Evolutionary conservation across 2,888 invertebrate genomes (phyloP).

Genomic region (Ophion ventricosus): DNA sequence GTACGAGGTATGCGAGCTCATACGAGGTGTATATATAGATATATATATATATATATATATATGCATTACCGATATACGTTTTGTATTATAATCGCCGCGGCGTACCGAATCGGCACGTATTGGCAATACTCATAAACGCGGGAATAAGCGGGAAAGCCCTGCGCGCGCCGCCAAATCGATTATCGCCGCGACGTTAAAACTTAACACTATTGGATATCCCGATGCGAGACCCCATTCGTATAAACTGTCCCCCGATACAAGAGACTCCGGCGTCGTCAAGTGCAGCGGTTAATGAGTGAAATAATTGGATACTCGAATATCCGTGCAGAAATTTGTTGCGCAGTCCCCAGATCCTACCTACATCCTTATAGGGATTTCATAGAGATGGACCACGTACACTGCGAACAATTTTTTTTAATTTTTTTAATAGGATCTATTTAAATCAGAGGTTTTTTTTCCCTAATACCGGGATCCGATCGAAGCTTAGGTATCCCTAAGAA

Average conservation of each 20-base stretch:
- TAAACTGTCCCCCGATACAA: neutral
- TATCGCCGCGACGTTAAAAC: slow-evolving; percentile 17
- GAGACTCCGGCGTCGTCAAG: slow-evolving; percentile 1
- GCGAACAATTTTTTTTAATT: no score
- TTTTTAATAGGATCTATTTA: no score
- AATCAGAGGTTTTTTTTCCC: no score
- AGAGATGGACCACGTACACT: no score
- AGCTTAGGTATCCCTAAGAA: no score
- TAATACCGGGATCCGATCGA: no score
- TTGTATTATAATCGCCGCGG: slow-evolving; percentile 19
- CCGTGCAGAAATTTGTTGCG: no score
- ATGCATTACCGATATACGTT: slow-evolving; percentile 39
- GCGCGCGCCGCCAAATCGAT: slow-evolving; percentile 23
- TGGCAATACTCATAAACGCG: slow-evolving; percentile 25
- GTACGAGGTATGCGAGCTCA: slow-evolving; percentile 5
- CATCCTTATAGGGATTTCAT: no score
- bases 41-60: neutral
- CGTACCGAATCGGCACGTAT: slow-evolving; percentile 49
- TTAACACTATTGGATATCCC: slow-evolving; percentile 11
- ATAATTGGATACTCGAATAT: neutral
- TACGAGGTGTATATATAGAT: no score
- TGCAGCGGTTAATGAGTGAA: neutral
- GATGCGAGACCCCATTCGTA: neutral
- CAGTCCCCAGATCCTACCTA: no score
- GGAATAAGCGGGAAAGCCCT: slow-evolving; percentile 13